Conservation (phyloP, 2,113 vertebrate genomes). For the Boulengeromyrus knoepffleri region DNA sequence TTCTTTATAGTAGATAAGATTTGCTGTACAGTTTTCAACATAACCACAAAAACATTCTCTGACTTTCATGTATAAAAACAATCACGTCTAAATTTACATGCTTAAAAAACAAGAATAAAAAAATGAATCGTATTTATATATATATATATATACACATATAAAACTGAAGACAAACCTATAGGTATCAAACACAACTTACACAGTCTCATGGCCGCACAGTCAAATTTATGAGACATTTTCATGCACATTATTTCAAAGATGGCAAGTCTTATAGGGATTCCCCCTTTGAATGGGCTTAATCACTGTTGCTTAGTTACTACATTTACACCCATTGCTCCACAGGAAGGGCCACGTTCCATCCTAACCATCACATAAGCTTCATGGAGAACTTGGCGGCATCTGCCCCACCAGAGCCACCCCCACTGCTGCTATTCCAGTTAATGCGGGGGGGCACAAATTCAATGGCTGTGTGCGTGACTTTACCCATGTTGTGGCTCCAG, state of each 20-base stretch:
- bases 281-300: background rate
- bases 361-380: slow-evolving; percentile 59
- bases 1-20: background rate
- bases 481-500: slow-evolving; percentile 76
- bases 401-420: slow-evolving; percentile 26
- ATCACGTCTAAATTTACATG: slow-evolving; percentile 2
- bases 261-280: background rate
- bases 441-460: slow-evolving; percentile 63
- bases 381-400: slow-evolving; percentile 60
- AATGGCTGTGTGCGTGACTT: slow-evolving; percentile 71
- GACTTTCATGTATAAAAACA: slow-evolving; percentile 7
- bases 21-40: background rate
- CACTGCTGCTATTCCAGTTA: slow-evolving; percentile 21
- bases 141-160: background rate
- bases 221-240: background rate
- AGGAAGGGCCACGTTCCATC: background rate
- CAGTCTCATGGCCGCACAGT: background rate
- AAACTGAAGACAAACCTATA: background rate
- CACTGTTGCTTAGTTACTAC: background rate
- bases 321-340: background rate
- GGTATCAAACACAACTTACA: no score
- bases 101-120: slow-evolving; percentile 9
- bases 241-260: background rate
- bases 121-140: background rate
- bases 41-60: background rate